phyloP scores from a whole-genome alignment of 2,797 vertebrate genomes.

The Austrolebias charrua region DNA sequence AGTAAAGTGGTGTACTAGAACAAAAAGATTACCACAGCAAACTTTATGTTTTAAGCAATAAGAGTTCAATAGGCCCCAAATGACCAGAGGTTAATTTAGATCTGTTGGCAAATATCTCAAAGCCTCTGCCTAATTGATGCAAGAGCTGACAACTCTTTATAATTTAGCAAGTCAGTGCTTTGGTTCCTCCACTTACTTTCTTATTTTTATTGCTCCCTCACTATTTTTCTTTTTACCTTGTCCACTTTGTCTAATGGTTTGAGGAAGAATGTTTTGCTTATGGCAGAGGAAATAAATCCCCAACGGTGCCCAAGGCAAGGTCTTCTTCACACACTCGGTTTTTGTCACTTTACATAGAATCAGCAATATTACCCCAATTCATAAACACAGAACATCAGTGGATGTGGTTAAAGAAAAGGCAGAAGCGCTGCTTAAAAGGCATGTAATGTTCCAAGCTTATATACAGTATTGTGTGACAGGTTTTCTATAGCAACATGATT shows the following conservation, averaged over 20 bases:
- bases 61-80: conserved; percentile 16
- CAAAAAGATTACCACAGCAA: neutral
- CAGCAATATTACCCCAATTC: conserved; percentile 59
- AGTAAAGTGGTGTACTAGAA: neutral
- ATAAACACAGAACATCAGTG: conserved; percentile 49
- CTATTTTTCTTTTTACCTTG: neutral
- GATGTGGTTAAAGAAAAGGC: conserved; percentile 35
- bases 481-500: neutral
- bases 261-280: conserved; percentile 35
- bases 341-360: conserved; percentile 68
- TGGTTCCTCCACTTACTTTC: conserved; percentile 12
- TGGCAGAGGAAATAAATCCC: conserved; percentile 59
- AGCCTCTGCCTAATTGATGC: conserved; percentile 45
- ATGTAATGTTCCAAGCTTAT: conserved; percentile 7
- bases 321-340: conserved; percentile 67
- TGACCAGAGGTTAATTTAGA: conserved; percentile 51
- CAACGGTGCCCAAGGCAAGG: conserved; percentile 69
- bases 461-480: neutral
- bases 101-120: conserved; percentile 55
- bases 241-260: conserved; percentile 35
- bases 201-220: neutral
- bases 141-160: conserved; percentile 40
- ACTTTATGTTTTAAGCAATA: conserved; percentile 32
- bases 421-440: conserved; percentile 33
- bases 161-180: conserved; percentile 51